A percentile compares a stretch with the other conserved stretches of the same genome.
phyloP scores from a whole-genome alignment of 2,113 vertebrate species.

The Phyllostomus discolor region DNA sequence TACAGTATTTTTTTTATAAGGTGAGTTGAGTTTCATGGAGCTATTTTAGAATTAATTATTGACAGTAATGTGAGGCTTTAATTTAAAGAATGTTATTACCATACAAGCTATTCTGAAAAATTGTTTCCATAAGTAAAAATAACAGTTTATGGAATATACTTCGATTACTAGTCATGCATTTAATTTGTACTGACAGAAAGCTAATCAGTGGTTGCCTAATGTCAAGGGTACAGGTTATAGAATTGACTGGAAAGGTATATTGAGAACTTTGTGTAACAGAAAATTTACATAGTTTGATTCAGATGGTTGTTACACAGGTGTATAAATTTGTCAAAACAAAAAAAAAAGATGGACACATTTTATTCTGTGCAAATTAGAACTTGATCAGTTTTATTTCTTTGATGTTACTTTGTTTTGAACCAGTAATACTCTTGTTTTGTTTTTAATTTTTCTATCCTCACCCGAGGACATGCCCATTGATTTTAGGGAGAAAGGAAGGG shows the following conservation, averaged over 20 bases:
- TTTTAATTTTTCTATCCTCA: too few relatives aligned
- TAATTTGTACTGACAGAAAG: not conserved
- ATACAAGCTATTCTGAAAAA: not conserved
- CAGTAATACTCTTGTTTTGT: not conserved
- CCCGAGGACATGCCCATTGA: too few relatives aligned
- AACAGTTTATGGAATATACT: not conserved
- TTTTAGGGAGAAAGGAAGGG: too few relatives aligned
- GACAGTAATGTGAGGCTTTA: not conserved
- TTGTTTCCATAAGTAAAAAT: constrained; percentile 18
- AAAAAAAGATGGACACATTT: not conserved
- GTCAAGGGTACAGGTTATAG: not conserved
- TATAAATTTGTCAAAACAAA: constrained; percentile 4
- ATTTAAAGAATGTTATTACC: not conserved
- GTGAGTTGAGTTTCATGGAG: constrained; percentile 82
- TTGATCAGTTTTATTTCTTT: constrained; percentile 7
- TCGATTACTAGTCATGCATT: not conserved
- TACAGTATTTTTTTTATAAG: constrained; percentile 99
- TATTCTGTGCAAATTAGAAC: not conserved
- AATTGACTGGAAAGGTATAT: not conserved
- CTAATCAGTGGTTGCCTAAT: not conserved
- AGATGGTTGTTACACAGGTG: not conserved
- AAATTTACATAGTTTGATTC: not conserved
- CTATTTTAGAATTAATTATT: constrained; percentile 14
- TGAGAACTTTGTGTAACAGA: not conserved
- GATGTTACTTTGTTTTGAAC: not conserved